Evolutionary conservation across 2,113 vertebrate species (phyloP).

Genomic region (Pterocles burchelli): DNA sequence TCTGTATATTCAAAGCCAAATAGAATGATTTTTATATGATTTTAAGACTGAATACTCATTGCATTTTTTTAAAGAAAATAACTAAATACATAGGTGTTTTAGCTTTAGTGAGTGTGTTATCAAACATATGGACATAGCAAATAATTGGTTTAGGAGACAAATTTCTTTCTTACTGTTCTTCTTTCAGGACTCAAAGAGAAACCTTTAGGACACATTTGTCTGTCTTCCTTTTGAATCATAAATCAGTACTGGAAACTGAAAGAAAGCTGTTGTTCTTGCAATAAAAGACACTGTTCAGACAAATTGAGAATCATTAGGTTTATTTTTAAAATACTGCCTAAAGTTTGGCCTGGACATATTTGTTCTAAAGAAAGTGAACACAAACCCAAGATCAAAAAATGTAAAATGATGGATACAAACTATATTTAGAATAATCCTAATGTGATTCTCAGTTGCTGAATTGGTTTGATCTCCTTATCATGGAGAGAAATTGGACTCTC

Average conservation of each 20-base stretch:
- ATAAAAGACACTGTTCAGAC: constrained; percentile 11
- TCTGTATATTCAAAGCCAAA: not conserved
- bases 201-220: not conserved
- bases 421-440: constrained; percentile 67
- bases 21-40: not conserved
- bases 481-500: constrained; percentile 72
- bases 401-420: constrained; percentile 52
- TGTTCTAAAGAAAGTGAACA: constrained; percentile 42
- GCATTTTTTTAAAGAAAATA: not conserved
- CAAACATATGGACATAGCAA: not conserved
- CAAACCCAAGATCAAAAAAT: constrained; percentile 42
- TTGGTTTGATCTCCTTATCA: constrained; percentile 76
- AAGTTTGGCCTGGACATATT: constrained; percentile 16
- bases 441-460: constrained; percentile 65
- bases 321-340: constrained; percentile 53
- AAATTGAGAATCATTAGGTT: not conserved
- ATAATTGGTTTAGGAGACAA: constrained; percentile 10
- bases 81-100: not conserved
- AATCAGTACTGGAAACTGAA: constrained; percentile 12
- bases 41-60: not conserved
- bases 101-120: not conserved
- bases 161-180: constrained; percentile 31
- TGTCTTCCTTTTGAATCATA: constrained; percentile 50
- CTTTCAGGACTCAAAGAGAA: constrained; percentile 28
- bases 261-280: not conserved